phyloP scores from a whole-genome alignment of 2,888 invertebrate genomes.

The Endomychus coccineus region DNA sequence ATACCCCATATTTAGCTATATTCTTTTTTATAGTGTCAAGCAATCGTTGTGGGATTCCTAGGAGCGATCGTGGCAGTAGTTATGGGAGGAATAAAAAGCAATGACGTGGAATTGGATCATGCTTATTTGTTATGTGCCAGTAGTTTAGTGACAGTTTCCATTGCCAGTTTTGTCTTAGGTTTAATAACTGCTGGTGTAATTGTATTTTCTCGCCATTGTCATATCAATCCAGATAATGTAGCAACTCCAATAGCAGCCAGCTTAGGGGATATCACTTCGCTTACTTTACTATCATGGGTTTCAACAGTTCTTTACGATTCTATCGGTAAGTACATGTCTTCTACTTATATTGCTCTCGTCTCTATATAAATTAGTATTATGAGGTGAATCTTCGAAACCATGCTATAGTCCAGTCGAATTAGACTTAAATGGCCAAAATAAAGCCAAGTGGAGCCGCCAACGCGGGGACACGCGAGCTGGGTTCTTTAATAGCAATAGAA shows the following conservation, averaged over 20 bases:
- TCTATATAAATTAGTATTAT: no score
- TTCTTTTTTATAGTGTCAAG: constrained; percentile 57
- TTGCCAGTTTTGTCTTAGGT: constrained; percentile 67
- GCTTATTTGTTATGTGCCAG: constrained; percentile 66
- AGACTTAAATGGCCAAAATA: no score
- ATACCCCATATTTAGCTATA: no score
- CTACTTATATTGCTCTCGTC: no score
- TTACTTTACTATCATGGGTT: constrained; percentile 54
- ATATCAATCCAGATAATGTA: constrained; percentile 73
- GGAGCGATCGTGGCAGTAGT: constrained; percentile 63
- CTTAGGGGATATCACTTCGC: constrained; percentile 68
- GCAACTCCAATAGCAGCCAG: constrained; percentile 77
- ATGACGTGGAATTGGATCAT: constrained; percentile 57
- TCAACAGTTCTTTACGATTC: constrained; percentile 52
- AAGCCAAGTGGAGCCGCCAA: no score
- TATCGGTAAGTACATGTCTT: constrained; percentile 51
- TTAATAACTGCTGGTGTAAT: constrained; percentile 66
- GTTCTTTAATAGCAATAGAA: no score
- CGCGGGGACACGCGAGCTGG: no score
- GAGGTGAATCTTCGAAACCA: no score
- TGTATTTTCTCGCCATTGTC: constrained; percentile 57
- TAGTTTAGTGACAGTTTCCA: constrained; percentile 66
- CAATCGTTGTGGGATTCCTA: constrained; percentile 65
- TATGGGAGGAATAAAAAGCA: constrained; percentile 58
- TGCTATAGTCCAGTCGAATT: no score